phyloP scores from a whole-genome alignment of 1,140 invertebrate species.

The Portunus trituberculatus region DNA sequence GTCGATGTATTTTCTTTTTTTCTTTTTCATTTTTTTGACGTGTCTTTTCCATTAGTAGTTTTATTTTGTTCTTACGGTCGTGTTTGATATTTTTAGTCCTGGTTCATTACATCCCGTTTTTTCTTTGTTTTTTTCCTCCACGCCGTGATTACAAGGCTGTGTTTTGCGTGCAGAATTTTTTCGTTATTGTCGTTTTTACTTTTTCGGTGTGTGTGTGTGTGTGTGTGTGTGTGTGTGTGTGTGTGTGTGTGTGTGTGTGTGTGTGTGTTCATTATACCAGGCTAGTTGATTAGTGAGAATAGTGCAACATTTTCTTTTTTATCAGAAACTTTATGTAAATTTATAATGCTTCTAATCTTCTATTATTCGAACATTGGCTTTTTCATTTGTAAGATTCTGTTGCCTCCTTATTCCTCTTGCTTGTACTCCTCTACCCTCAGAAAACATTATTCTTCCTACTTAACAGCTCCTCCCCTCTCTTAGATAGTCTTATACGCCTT shows the following conservation, averaged over 20 bases:
- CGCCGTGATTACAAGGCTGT: not conserved
- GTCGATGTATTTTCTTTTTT: not conserved
- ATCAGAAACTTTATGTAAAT: too few species aligned
- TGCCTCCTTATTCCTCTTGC: not conserved
- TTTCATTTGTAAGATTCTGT: too few species aligned
- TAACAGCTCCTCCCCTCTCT: not conserved
- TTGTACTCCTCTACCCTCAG: not conserved
- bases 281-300: too few species aligned
- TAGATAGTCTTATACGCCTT: not conserved
- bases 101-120: too few species aligned
- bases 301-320: too few species aligned
- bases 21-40: not conserved
- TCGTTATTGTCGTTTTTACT: not conserved
- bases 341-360: too few species aligned
- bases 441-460: not conserved
- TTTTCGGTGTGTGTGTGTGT: slow-evolving; percentile 13
- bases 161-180: not conserved
- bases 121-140: not conserved
- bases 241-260: not conserved
- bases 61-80: too few species aligned
- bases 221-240: not conserved
- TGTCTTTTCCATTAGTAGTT: not conserved
- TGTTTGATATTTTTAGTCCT: too few species aligned
- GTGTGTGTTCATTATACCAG: too few species aligned
- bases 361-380: too few species aligned